Evolutionary conservation across 2,888 invertebrate species (phyloP), one percentile per base, ranked within the genome.

Genomic region (Tillus elongatus): DNA sequence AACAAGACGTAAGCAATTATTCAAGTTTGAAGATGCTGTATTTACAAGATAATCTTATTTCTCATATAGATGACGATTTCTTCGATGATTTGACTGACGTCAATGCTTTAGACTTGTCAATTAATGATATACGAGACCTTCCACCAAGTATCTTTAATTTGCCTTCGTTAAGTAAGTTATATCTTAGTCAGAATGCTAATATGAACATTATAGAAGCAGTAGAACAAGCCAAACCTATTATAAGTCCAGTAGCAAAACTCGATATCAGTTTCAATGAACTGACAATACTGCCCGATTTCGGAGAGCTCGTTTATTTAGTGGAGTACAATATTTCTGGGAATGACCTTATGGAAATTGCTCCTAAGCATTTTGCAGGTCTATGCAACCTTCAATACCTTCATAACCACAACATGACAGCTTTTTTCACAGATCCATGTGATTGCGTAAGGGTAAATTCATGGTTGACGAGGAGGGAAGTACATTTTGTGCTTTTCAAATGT

Each of bases 271-370:
- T 46, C 35, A 56, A 56, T 13, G 54, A 55, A 26, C 47, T 53
- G 9, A 49, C 53, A 34, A 49, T 50, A 28, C 52, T 60, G 34
- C 60, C 60, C n/a, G 45, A 57, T 43, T 56, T 60, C 15, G 58
- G 54, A 15, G 19, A 49, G 14, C 36, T 64, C 39, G 60, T 63
- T 2, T 49, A 52, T 33, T 47, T 64, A 36, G 27, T 47, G 10
- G 45, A 46, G 19, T 54, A 62, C 39, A 63, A 64, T 40, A 57
- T 64, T 26, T 52, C 59, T 14, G 61, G 58, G 30, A 61, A 61
- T 44, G 43, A 40, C 31, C 27, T 54, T 13, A 36, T 46, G 3
- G 40, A 46, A 12, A 27, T 63, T 39, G 46, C 45, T 9, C 43
- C 57, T 2, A 50, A 40, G 13, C 53, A 62, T 33, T 57, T 63